phyloP scores from a whole-genome alignment of 2,888 invertebrate species.

The Torymus aiolomorphi region DNA sequence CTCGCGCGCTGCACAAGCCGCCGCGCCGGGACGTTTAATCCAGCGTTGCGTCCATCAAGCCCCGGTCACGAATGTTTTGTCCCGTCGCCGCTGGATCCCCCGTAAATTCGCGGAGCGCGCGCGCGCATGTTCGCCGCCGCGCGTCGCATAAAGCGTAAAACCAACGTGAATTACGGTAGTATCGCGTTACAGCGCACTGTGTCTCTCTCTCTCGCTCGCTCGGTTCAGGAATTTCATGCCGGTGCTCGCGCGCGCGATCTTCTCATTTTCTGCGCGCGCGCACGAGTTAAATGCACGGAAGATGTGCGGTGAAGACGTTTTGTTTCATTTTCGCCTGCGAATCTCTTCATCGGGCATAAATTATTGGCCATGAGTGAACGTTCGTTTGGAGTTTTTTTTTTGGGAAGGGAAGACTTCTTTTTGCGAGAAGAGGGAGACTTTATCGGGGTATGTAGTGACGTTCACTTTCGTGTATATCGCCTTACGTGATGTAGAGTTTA shows the following conservation, averaged over 20 bases:
- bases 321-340: conserved; percentile 38
- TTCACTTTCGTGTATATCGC: not conserved
- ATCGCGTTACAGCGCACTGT: conserved; percentile 72
- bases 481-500: conserved; percentile 6
- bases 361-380: conserved; percentile 28
- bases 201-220: conserved; percentile 22
- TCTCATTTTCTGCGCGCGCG: conserved; percentile 10
- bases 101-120: conserved; percentile 72
- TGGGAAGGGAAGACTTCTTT: too few species aligned
- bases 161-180: conserved; percentile 75
- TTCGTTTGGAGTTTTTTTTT: not conserved
- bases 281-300: not conserved
- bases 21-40: conserved; percentile 69
- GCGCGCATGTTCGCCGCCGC: conserved; percentile 71
- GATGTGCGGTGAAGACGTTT: not conserved
- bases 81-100: conserved; percentile 68
- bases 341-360: conserved; percentile 53
- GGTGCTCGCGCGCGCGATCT: conserved; percentile 31
- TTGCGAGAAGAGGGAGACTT: not conserved
- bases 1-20: conserved; percentile 12
- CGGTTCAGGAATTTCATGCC: conserved; percentile 29
- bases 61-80: conserved; percentile 73
- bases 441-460: not conserved
- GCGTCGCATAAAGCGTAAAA: conserved; percentile 75
- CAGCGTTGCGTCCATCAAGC: conserved; percentile 73